Base-by-base conservation (phyloP, 1,140 invertebrate genomes). In the Oryctes rhinoceros region DNA sequence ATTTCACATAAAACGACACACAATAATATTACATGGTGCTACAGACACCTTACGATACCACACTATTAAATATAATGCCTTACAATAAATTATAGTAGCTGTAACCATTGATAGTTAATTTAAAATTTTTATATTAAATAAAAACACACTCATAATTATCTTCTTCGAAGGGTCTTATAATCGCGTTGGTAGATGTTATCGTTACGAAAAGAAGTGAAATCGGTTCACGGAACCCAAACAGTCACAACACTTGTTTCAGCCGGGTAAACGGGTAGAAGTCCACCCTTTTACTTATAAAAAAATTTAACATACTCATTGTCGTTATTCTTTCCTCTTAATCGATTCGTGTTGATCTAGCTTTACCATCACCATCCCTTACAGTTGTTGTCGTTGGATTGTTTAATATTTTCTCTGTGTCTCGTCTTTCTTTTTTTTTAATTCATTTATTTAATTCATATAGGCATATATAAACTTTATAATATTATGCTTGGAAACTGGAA, bases 211-310 rank as follows among this genome's bases (percentile, higher is more conserved):
- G 53, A 59, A 18, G 53, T 59, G 53, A 59, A 59, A 59, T 59
- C 53, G 65, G 65, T 71, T 71, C 65, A 71, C 65, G 24, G 65
- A 71, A 71, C 65, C 65, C 65, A 71, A 71, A 71, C 24, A 71
- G 65, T 71, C 65, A 71, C 65, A 35, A 71, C 20, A 71, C 65
- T 35, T 71, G 65, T 71, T 35, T 71, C 65, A 71, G 20, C 65
- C 65, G 65, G 20, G 65, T 67, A 71, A 71, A 71, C 65, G 65
- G 65, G 65, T 37, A 71, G 65, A 6, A 71, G 65, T 71, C 65
- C 65, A 71, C 65, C 65, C 65, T 71, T 71, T 30, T 37, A 71
- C 65, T 71, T 71, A 20, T 71, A 13, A 71, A 71, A 30, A 67
- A 67, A 35, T 71, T 71, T 71, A 71, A 37, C 53, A 59, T 59